These are phyloP conservation scores for Bombus terrestris DNA, from an alignment of 1,140 invertebrate species.

Conservation along the genomic window DNA sequence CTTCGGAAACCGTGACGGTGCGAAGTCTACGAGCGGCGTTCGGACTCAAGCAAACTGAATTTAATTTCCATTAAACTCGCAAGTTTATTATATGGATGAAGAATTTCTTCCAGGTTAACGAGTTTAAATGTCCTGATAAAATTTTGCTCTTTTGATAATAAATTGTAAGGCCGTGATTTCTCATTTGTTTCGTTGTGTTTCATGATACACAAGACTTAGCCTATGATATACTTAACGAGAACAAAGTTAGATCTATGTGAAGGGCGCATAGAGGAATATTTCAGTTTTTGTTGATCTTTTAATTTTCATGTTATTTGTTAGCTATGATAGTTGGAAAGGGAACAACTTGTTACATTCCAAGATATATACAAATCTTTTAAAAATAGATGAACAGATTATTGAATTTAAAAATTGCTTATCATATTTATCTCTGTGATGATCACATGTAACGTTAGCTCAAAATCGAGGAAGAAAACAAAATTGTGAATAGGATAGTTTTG, in stretches of 20 bases:
- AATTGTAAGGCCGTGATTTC: neutral
- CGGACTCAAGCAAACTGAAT: slow-evolving; percentile 47
- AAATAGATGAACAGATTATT: neutral
- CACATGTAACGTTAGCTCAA: neutral
- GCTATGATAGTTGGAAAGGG: too few relatives aligned
- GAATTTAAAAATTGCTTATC: neutral
- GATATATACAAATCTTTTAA: too few relatives aligned
- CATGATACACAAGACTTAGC: neutral
- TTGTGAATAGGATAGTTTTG: neutral
- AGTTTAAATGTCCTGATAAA: neutral
- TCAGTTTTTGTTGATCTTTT: neutral
- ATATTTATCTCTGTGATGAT: neutral
- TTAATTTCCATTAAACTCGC: neutral
- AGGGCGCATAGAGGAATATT: neutral
- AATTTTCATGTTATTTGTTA: neutral
- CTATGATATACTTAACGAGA: neutral
- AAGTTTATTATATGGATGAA: too few relatives aligned
- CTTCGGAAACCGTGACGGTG: slow-evolving; percentile 67
- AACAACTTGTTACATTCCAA: too few relatives aligned
- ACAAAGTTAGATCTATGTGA: neutral
- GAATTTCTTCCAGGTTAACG: neutral
- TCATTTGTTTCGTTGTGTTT: neutral
- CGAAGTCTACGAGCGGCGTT: slow-evolving; percentile 59
- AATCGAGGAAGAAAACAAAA: neutral
- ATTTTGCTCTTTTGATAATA: neutral